Evolutionary conservation across 2,797 vertebrate species (phyloP), one percentile per base, ranked within the genome.

Genomic region (Eulemur rubriventer): DNA sequence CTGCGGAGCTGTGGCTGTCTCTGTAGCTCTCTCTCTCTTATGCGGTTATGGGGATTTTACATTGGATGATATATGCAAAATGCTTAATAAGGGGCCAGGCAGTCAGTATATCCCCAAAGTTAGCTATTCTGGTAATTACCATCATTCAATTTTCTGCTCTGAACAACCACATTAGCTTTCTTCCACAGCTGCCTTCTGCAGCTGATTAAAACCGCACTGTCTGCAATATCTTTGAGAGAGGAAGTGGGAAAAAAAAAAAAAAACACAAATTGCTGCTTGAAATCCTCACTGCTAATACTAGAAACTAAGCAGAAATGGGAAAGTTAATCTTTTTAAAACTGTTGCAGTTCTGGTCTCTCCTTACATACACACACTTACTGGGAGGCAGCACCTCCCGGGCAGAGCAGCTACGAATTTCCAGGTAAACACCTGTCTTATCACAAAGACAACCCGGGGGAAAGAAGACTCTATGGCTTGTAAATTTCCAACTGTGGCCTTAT

Each of bases 101-200:
- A 30, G 57, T n/a, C 65, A 48, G 80, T 1, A 38, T 2, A 0
- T 8, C 6, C 4, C 52, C 38, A 41, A 26, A 78, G 20, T 1
- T 0, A 35, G 26, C 20, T 16, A 3, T 41, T 13, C 28, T 26
- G n/a, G 3, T n/a, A 48, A 9, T 7, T 3, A 8, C 35, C 65
- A 22, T 30, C 75, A 38, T 6, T 50, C 75, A 16, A 4, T 65
- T 50, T 65, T 84, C 46, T 24, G 35, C 57, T 85, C 41, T 46
- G 6, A 76, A 41, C 14, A 5, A 35, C 61, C 35, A 18, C 9
- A 1, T 3, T 5, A 18, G 72, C n/a, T 7, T 85, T 69, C 80
- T 69, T 38, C 52, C 43, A 76, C 50, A 48, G 28, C 9, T 17
- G 55, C 12, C 11, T 35, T 59, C 48, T 35, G 28, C 0, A 41